Percentiles rank a stretch among this genome's conserved stretches.
These are phyloP conservation scores for Agrotis puta DNA, from an alignment of 2,888 invertebrate genomes.

Conservation along the genomic window DNA sequence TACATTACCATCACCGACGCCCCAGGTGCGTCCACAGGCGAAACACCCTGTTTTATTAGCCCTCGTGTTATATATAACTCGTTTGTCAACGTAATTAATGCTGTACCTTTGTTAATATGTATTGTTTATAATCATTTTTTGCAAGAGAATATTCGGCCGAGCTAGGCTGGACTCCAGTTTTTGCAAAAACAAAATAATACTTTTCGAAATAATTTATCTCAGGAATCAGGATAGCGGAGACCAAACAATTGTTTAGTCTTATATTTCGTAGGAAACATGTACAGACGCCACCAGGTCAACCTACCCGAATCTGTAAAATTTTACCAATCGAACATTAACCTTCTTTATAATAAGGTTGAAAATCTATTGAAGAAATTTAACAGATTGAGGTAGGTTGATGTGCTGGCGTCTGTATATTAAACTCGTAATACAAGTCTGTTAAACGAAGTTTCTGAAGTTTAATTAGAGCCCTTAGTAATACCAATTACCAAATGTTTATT, in stretches of 20 bases:
- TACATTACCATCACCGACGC: conserved; percentile 69
- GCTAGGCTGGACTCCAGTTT: background rate
- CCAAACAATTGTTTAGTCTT: conserved; percentile 2
- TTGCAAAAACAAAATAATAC: background rate
- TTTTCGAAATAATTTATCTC: background rate
- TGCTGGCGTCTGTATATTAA: too few species aligned
- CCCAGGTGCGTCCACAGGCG: conserved; percentile 64
- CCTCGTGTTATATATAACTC: conserved; percentile 60
- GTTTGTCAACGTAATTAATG: conserved; percentile 69
- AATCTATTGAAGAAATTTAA: too few species aligned
- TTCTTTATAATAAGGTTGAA: too few species aligned
- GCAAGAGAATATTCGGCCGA: conserved; percentile 34
- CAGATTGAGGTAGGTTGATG: too few species aligned
- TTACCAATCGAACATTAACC: too few species aligned
- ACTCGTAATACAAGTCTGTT: background rate
- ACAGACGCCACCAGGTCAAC: too few species aligned
- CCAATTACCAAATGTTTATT: conserved; percentile 22
- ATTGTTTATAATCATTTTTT: conserved; percentile 53
- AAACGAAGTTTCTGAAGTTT: conserved; percentile 24
- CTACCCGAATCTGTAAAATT: too few species aligned
- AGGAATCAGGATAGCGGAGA: background rate
- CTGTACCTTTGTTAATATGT: conserved; percentile 60
- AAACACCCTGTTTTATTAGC: conserved; percentile 71
- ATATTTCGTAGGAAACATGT: conserved; percentile 4
- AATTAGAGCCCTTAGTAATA: conserved; percentile 11